Evolutionary conservation across 2,113 vertebrate genomes (phyloP).

Genomic region (Holacanthus passer): DNA sequence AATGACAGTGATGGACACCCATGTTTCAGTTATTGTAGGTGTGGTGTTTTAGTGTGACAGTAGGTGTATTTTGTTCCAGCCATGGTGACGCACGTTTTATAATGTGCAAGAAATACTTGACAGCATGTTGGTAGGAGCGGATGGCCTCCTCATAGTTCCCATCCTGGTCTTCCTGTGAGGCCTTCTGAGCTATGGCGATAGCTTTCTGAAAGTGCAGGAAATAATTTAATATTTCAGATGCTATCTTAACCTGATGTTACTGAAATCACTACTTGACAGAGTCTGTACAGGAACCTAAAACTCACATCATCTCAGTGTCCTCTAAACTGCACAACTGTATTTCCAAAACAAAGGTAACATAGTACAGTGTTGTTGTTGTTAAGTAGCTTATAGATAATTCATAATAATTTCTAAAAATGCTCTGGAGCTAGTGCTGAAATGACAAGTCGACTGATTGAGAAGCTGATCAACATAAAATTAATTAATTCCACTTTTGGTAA

Average conservation of each 20-base stretch:
- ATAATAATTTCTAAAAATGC: not conserved
- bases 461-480: not conserved
- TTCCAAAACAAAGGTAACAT: not conserved
- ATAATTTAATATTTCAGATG: slow-evolving; percentile 6
- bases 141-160: slow-evolving; percentile 95
- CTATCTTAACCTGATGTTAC: not conserved
- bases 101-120: slow-evolving; percentile 95
- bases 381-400: not conserved
- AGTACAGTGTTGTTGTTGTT: not conserved
- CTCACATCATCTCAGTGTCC: not conserved
- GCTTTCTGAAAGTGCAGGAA: slow-evolving; percentile 89
- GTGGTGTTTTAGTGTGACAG: not conserved
- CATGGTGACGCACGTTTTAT: slow-evolving; percentile 90
- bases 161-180: slow-evolving; percentile 93
- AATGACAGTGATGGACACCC: not conserved
- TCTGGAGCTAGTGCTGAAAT: not conserved
- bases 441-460: not conserved
- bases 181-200: slow-evolving; percentile 92
- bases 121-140: slow-evolving; percentile 92
- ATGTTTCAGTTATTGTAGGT: not conserved
- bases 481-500: not conserved
- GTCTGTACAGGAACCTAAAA: not conserved
- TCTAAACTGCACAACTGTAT: not conserved
- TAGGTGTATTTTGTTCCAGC: not conserved
- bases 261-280: not conserved